Base-by-base conservation (phyloP, 1,140 invertebrate genomes). In the Nymphalis io region DNA sequence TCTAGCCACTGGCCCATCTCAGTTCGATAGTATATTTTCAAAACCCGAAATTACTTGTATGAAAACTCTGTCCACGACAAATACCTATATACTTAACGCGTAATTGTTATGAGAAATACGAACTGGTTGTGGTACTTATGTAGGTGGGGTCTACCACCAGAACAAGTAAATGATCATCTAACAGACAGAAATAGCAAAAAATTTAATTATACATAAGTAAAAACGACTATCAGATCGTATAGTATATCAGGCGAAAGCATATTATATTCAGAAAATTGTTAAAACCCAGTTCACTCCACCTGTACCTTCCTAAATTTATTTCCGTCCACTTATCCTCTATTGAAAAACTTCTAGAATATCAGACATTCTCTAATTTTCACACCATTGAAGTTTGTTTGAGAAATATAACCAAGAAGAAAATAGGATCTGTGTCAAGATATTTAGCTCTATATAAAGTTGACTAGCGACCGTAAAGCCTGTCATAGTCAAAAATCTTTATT, bases 271-370 rank as follows among this genome's bases (percentile, higher is more conserved):
- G 12, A 21, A 44, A 13, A 60, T 60, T 60, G 39, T 42, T 60
- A 42, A 60, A 60, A 60, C 20, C 15, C 10, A 38, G 15, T 60
- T 42, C 20, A 60, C 58, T n/a, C 33, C 38, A 33, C 58, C 38
- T 60, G 58, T 39, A 11, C 58, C 39, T 13, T 42, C 42, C 20
- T 18, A 44, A 60, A 42, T 4, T 60, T 60, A 15, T 20, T 42
- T 44, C 16, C 44, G 2, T 33, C 27, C 44, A n/a, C 44, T 46
- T 46, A 46, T 46, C 0, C 44, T 33, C 27, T 33, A 33, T 33
- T 33, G 15, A 18, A 46, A n/a, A 46, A 46, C 15, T 18, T 46
- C n/a, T 46, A n/a, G 44, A 46, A 46, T n/a, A 16, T 46, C 44
- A 5, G 40, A 11, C 15, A 12, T 5, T 42, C 40, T n/a, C 1